Percentiles rank a stretch among this genome's conserved stretches.
Conservation (phyloP, 2,113 vertebrate species). For the Poeciliopsis prolifica region DNA sequence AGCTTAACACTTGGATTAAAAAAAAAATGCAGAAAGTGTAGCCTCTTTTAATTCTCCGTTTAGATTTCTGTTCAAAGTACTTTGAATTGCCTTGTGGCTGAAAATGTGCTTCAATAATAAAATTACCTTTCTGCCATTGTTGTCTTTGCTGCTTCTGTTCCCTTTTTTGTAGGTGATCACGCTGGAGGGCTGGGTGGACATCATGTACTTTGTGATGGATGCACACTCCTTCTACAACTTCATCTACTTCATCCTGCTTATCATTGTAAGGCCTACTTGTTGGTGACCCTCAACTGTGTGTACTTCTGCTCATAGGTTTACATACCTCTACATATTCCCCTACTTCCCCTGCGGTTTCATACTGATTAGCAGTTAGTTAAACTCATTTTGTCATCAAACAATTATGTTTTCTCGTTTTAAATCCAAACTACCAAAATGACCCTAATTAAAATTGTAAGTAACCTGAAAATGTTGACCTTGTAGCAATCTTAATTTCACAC, state of each 20-base stretch:
- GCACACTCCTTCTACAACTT: constrained; percentile 99
- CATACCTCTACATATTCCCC: too few species aligned
- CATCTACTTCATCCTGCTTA: constrained; percentile 99
- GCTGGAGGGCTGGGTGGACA: constrained; percentile 98
- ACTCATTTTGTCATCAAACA: too few species aligned
- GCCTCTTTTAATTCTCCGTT: neutral
- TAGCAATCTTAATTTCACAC: too few species aligned
- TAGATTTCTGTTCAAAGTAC: neutral
- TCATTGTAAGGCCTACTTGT: constrained; percentile 89
- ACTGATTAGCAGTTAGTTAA: too few species aligned
- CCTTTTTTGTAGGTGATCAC: constrained; percentile 89
- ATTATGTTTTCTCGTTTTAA: too few species aligned
- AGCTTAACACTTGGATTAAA: neutral
- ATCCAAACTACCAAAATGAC: too few species aligned
- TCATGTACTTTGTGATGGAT: constrained; percentile 99
- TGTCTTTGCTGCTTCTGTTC: neutral
- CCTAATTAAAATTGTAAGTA: too few species aligned
- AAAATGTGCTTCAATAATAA: too few species aligned
- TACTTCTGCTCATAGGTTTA: too few species aligned
- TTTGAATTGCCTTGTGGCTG: too few species aligned
- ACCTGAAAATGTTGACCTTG: too few species aligned
- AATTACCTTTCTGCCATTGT: neutral
- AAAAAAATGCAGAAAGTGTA: neutral
- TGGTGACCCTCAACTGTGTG: neutral
- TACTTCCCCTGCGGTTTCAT: too few species aligned